Percentiles rank a stretch among this genome's conserved stretches.
These are phyloP conservation scores for Clepsis dumicolana DNA, from an alignment of 2,888 invertebrate species.

Conservation along the genomic window DNA sequence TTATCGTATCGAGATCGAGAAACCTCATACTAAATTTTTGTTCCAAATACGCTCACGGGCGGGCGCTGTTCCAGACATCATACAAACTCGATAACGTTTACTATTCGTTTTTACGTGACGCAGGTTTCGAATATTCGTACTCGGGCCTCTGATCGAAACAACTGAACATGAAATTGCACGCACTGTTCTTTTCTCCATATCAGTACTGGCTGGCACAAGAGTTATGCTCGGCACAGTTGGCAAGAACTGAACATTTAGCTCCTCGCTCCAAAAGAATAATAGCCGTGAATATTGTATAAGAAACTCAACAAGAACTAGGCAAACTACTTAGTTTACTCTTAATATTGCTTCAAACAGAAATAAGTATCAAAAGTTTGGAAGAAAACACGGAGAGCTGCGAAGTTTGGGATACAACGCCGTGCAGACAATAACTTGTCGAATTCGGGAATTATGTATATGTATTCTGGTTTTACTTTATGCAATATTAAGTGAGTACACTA, in stretches of 20 bases:
- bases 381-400: slow-evolving; percentile 17
- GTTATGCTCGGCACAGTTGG: slow-evolving; percentile 65
- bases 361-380: slow-evolving; percentile 34
- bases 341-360: slow-evolving; percentile 39
- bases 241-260: slow-evolving; percentile 49
- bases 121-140: too few relatives aligned
- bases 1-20: too few relatives aligned
- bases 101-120: too few relatives aligned
- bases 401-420: slow-evolving; percentile 2
- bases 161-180: neutral
- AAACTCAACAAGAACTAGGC: slow-evolving; percentile 38
- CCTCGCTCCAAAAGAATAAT: slow-evolving; percentile 42
- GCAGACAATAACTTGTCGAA: neutral
- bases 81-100: too few relatives aligned
- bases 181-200: slow-evolving; percentile 24
- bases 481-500: too few relatives aligned
- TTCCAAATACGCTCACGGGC: too few relatives aligned
- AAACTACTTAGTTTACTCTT: slow-evolving; percentile 40
- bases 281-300: slow-evolving; percentile 41
- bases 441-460: too few relatives aligned
- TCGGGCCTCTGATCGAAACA: too few relatives aligned
- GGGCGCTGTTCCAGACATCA: too few relatives aligned
- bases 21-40: too few relatives aligned
- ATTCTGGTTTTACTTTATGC: too few relatives aligned
- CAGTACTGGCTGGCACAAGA: slow-evolving; percentile 53